Evolutionary conservation across 2,888 invertebrate species (phyloP).

Genomic region (Formica aserva): DNA sequence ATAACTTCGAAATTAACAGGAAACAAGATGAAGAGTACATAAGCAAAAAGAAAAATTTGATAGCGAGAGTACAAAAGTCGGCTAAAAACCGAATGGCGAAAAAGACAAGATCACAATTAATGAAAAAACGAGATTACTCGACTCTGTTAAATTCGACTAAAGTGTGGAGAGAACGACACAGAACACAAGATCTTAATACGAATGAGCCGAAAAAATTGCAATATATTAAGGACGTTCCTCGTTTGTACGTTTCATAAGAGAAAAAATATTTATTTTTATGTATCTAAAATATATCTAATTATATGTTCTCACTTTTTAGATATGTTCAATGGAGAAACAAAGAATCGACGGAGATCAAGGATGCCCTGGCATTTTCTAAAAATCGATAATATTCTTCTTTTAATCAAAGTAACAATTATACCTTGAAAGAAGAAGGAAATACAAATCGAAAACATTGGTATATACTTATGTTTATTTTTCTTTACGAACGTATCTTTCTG

Average conservation of each 20-base stretch:
- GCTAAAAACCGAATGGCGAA: slow-evolving; percentile 28
- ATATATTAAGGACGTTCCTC: slow-evolving; percentile 82
- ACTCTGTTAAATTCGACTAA: slow-evolving; percentile 80
- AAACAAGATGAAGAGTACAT: slow-evolving; percentile 79
- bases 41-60: slow-evolving; percentile 73
- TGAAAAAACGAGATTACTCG: slow-evolving; percentile 61
- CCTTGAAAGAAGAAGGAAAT: slow-evolving; percentile 44
- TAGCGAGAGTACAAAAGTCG: slow-evolving; percentile 54
- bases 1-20: slow-evolving; percentile 65
- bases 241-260: slow-evolving; percentile 72
- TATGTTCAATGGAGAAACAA: slow-evolving; percentile 70
- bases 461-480: slow-evolving; percentile 85
- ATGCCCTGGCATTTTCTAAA: slow-evolving; percentile 11
- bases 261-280: slow-evolving; percentile 13
- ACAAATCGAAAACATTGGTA: slow-evolving; percentile 78
- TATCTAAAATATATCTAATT: slow-evolving; percentile 19
- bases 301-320: slow-evolving; percentile 58
- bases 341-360: slow-evolving; percentile 64
- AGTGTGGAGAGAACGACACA: slow-evolving; percentile 81
- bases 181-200: slow-evolving; percentile 45
- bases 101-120: slow-evolving; percentile 11
- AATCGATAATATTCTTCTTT: background rate
- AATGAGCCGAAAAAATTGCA: slow-evolving; percentile 58
- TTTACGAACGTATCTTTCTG: slow-evolving; percentile 84
- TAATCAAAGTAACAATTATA: background rate